Percentiles rank a stretch among this genome's conserved stretches.
Conservation (phyloP, 1,140 invertebrate genomes). For the Popillia japonica region DNA sequence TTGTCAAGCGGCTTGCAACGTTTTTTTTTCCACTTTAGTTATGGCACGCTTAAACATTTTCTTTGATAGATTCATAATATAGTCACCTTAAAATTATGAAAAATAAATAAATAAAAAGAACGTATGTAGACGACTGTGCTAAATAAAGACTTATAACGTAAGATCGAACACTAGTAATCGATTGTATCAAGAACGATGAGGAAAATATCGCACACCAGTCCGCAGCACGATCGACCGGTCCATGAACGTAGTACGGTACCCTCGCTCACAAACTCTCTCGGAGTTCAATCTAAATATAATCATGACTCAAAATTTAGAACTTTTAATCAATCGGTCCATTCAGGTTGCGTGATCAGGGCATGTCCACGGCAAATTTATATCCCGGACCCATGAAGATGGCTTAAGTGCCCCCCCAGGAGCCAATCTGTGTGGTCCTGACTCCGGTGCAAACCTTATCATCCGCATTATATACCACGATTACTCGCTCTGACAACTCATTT, state of each 20-base stretch:
- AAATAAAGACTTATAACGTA: slow-evolving; percentile 18
- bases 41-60: too few species aligned
- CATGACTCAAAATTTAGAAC: slow-evolving; percentile 50
- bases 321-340: slow-evolving; percentile 54
- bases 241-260: not conserved
- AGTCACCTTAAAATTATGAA: not conserved
- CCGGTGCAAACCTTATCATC: slow-evolving; percentile 51
- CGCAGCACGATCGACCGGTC: not conserved
- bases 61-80: not conserved
- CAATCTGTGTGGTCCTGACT: slow-evolving; percentile 53
- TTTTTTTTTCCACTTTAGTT: too few species aligned
- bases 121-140: not conserved
- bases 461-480: slow-evolving; percentile 50
- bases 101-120: not conserved
- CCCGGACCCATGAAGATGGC: slow-evolving; percentile 54
- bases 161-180: not conserved
- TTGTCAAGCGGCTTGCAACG: too few species aligned
- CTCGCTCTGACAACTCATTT: slow-evolving; percentile 42
- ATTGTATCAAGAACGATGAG: slow-evolving; percentile 31
- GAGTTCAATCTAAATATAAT: slow-evolving; percentile 44
- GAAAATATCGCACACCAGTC: not conserved
- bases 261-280: not conserved
- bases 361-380: slow-evolving; percentile 53
- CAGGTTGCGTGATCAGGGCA: slow-evolving; percentile 54
- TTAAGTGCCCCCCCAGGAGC: slow-evolving; percentile 53